Evolutionary conservation across 1,140 invertebrate species (phyloP), one percentile per base, ranked within the genome.

Genomic region (Spodoptera frugiperda): DNA sequence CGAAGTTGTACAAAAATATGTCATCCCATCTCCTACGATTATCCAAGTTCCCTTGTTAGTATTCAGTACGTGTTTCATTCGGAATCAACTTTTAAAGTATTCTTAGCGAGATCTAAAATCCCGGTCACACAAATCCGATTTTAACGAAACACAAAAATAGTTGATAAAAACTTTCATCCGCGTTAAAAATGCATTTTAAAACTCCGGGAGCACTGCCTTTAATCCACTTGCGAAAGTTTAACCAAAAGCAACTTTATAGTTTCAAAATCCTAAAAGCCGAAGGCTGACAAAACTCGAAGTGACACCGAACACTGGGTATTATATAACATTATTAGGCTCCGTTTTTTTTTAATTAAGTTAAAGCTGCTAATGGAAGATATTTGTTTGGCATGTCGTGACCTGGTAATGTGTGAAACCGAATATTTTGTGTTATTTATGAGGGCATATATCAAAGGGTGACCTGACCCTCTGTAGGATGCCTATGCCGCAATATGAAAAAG

Each of bases 211-310:
- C 39, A 82, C 76, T 88, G 85, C 85, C 87, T 88, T 88, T 87
- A 88, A 90, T 90, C 86, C 86, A 81, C 80, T 81, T 79, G 76
- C 81, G 65, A 85, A 82, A 90, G 81, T 90, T 82, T 72, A 63
- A 82, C 67, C 75, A 83, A 74, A 70, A 61, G 72, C 78, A 78
- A 88, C 81, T 86, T 78, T 78, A 78, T 80, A 79, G 79, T 88
- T 85, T 83, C 33, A 74, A 80, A 87, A 89, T 86, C 86, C 84
- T 77, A 63, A 83, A 89, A 89, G 79, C 86, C 67, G 82, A 84
- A 83, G 80, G 79, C 81, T 79, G 85, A 55, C 30, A 63, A 30
- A 74, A 71, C 46, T 74, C 54, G 15, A 68, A 48, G 63, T n/a
- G 30, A 25, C 53, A 54, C 53, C 67, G n/a, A 51, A 70, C 17